Conservation (phyloP, 2,888 invertebrate genomes). For the Notodonta ziczac region DNA sequence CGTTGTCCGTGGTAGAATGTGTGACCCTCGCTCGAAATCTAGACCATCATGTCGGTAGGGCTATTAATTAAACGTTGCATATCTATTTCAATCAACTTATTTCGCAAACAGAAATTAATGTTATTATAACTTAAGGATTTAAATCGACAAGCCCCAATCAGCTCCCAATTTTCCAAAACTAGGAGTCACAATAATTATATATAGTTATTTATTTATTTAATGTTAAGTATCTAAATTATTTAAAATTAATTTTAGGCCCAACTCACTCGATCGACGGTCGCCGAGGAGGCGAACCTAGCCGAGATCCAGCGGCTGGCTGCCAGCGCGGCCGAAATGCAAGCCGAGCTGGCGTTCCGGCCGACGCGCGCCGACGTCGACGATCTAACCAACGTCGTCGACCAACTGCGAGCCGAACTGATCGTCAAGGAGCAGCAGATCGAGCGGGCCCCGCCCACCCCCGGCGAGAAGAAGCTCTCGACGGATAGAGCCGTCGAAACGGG, state of each 20-base stretch:
- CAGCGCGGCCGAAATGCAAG: slow-evolving; percentile 79
- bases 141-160: too few species aligned
- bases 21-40: too few species aligned
- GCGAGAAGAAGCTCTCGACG: slow-evolving; percentile 32
- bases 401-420: slow-evolving; percentile 60
- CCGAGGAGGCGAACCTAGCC: slow-evolving; percentile 83
- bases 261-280: slow-evolving; percentile 70
- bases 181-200: too few species aligned
- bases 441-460: slow-evolving; percentile 39
- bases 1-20: too few species aligned
- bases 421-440: slow-evolving; percentile 50
- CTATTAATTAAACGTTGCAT: too few species aligned
- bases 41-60: too few species aligned
- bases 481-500: slow-evolving; percentile 48
- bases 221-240: neutral
- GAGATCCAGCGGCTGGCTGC: slow-evolving; percentile 83
- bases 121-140: too few species aligned
- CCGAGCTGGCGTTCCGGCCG: slow-evolving; percentile 85
- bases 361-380: slow-evolving; percentile 84
- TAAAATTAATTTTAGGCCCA: slow-evolving; percentile 57
- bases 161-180: too few species aligned
- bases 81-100: too few species aligned
- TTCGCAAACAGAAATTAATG: too few species aligned
- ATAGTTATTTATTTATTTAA: neutral
- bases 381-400: slow-evolving; percentile 72